Evolutionary conservation across 2,888 invertebrate genomes (phyloP), one percentile per base, ranked within the genome.

Genomic region (Acleris holmiana): DNA sequence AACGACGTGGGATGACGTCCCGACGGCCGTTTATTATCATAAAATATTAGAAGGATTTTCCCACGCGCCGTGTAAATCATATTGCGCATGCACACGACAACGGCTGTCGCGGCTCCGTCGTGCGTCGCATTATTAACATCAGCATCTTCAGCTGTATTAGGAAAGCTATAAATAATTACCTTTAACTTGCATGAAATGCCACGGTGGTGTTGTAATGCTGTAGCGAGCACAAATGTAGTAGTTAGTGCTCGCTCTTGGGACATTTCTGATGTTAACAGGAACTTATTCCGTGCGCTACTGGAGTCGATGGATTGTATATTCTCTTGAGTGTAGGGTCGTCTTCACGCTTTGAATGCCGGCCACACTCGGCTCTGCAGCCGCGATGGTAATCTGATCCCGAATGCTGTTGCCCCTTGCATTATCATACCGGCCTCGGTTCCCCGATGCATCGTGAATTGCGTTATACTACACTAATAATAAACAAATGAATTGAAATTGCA

Each of bases 341-440:
- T 64, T 47, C 58, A 48, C 58, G 64, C 41, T 59, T 46, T 48
- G 53, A 47, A 58, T 58, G 47, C 47, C 41, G 19, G 19, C 47
- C 64, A 53, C 58, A 53, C 56, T 50, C 17, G 23, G 25, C 29
- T 53, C 54, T 2, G 57, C 47, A 48, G 13, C 40, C 46, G 67
- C 69, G 79, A 80, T 80, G 68, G 80, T 71, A 76, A 80, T 80
- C 80, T 61, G 79, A 77, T 67, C 67, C 74, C 66, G 64, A 73
- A 69, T 67, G 72, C 68, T 72, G 69, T 69, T 72, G 71, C 70
- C 69, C 68, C 70, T 15, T 65, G 66, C 69, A 70, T 65, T 69
- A 58, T 64, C 70, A 70, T 72, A 72, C 61, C 60, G 63, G 66
- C 53, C 47, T 29, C 58, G 40, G 50, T 25, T 4, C 59, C 13